Conservation (phyloP, 2,113 vertebrate species). For the Thomomys bottae region DNA sequence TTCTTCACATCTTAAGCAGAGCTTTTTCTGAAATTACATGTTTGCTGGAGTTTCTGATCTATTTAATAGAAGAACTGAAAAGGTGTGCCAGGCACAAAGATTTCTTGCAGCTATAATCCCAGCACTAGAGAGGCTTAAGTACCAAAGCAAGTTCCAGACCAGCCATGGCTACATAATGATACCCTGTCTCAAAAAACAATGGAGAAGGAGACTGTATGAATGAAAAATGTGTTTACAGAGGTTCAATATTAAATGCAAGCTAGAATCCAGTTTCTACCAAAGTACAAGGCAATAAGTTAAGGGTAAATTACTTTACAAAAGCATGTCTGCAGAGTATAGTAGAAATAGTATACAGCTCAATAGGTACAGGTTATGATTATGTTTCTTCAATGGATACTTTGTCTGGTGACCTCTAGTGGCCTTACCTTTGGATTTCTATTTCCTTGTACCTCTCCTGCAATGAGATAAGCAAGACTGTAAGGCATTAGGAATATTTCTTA, state of each 20-base stretch:
- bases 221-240: constrained; percentile 50
- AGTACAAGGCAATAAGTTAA: constrained; percentile 21
- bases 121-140: background rate
- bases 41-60: constrained; percentile 43
- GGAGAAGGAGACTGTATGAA: background rate
- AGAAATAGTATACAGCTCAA: background rate
- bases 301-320: background rate
- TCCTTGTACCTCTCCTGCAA: background rate
- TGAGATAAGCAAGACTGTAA: background rate
- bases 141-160: background rate
- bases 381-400: background rate
- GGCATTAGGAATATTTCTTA: background rate
- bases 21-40: constrained; percentile 27
- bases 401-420: background rate
- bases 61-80: constrained; percentile 5
- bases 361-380: background rate
- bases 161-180: background rate
- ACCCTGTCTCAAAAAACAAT: constrained; percentile 4
- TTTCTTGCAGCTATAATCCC: background rate
- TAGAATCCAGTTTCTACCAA: constrained; percentile 23
- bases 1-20: background rate
- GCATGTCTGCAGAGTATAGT: background rate
- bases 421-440: constrained; percentile 14
- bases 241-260: background rate
- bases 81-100: background rate